Conservation (phyloP, 2,797 vertebrate genomes). For the Oryzias dopingdopingensis region DNA sequence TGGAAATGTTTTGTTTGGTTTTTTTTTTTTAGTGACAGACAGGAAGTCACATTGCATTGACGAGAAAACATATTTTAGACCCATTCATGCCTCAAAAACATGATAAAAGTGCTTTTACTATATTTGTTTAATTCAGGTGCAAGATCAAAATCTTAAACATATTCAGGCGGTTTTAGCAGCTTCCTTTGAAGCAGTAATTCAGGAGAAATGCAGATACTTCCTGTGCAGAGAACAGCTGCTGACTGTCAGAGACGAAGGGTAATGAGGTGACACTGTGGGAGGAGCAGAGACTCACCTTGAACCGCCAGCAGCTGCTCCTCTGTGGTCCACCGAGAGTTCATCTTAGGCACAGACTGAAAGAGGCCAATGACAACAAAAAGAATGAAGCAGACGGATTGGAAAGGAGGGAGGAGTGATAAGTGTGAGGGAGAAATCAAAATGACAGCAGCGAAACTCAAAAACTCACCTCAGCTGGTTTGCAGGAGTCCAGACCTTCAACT, state of each 20-base stretch:
- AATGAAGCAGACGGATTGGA: background rate
- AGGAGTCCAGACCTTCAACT: conserved; percentile 77
- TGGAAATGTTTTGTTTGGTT: too few relatives aligned
- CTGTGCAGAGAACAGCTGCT: conserved; percentile 11
- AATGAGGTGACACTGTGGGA: conserved; percentile 4
- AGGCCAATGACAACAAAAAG: conserved; percentile 22
- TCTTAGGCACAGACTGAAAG: conserved; percentile 80
- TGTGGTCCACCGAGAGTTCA: conserved; percentile 91
- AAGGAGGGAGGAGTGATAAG: background rate
- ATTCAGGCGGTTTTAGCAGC: background rate
- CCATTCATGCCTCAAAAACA: too few relatives aligned
- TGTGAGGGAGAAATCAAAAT: background rate
- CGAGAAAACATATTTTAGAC: too few relatives aligned
- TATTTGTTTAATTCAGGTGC: too few relatives aligned
- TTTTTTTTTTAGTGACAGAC: too few relatives aligned
- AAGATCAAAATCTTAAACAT: background rate
- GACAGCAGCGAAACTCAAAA: background rate
- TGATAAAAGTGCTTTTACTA: too few relatives aligned
- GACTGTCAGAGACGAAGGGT: conserved; percentile 8
- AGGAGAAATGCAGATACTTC: background rate
- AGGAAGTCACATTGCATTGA: too few relatives aligned
- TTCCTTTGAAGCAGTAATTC: background rate
- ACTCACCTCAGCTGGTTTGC: conserved; percentile 82
- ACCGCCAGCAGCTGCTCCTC: conserved; percentile 94
- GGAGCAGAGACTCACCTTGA: conserved; percentile 80